Evolutionary conservation across 2,888 invertebrate genomes (phyloP).

Genomic region (Lycia hirtaria): DNA sequence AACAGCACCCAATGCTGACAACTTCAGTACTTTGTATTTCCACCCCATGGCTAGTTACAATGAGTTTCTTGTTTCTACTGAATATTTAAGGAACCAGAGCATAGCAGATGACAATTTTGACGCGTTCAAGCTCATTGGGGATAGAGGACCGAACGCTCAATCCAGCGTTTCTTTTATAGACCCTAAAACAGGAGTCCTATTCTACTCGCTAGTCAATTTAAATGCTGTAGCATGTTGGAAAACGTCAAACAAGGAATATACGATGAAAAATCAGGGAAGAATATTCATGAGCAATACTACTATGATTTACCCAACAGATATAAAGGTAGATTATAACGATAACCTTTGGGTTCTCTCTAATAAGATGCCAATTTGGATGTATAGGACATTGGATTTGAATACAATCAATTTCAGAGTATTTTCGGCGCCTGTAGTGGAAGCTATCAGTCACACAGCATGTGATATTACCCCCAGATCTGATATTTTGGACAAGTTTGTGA

Average conservation of each 20-base stretch:
- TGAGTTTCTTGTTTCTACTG: slow-evolving; percentile 91
- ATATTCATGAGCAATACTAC: slow-evolving; percentile 89
- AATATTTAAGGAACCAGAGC: slow-evolving; percentile 86
- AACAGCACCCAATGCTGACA: slow-evolving; percentile 87
- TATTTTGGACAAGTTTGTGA: slow-evolving; percentile 81
- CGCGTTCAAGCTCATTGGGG: slow-evolving; percentile 88
- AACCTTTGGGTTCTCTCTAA: slow-evolving; percentile 91
- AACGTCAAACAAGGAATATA: slow-evolving; percentile 88
- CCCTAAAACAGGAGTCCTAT: slow-evolving; percentile 88
- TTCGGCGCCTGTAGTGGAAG: slow-evolving; percentile 88
- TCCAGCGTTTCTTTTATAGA: slow-evolving; percentile 91
- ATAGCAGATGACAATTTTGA: slow-evolving; percentile 84
- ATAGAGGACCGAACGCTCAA: slow-evolving; percentile 89
- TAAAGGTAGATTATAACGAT: slow-evolving; percentile 90
- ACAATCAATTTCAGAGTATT: slow-evolving; percentile 90
- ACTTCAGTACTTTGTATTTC: slow-evolving; percentile 90
- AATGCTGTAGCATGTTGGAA: slow-evolving; percentile 93
- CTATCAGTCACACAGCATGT: slow-evolving; percentile 90
- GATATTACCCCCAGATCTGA: slow-evolving; percentile 86
- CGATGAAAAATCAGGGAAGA: slow-evolving; percentile 89
- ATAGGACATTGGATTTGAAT: slow-evolving; percentile 85
- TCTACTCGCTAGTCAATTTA: slow-evolving; percentile 90
- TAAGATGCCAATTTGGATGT: slow-evolving; percentile 89
- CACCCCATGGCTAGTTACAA: slow-evolving; percentile 91
- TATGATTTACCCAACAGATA: slow-evolving; percentile 91